Evolutionary conservation across 2,797 vertebrate genomes (phyloP).

Genomic region (Falco rusticolus): DNA sequence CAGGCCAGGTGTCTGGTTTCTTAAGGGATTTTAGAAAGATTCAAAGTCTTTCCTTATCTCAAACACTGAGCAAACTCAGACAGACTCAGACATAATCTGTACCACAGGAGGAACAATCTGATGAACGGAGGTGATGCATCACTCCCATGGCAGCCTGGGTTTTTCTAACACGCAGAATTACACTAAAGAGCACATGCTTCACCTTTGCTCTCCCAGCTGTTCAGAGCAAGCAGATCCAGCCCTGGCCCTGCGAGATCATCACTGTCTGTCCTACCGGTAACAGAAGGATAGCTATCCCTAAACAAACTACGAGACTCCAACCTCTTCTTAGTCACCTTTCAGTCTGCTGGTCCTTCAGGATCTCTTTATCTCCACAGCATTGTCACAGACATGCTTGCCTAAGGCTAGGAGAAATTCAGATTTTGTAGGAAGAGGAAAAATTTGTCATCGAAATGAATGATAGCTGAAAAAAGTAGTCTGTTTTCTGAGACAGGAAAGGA

Average conservation of each 20-base stretch:
- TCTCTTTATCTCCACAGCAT: slow-evolving; percentile 60
- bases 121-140: slow-evolving; percentile 64
- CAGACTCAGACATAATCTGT: slow-evolving; percentile 60
- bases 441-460: neutral
- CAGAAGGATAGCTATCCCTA: slow-evolving; percentile 62
- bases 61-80: slow-evolving; percentile 67
- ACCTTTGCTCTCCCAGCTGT: slow-evolving; percentile 72
- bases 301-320: slow-evolving; percentile 31
- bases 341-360: slow-evolving; percentile 45
- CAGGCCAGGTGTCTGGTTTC: slow-evolving; percentile 74
- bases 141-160: slow-evolving; percentile 32
- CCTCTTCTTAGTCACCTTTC: slow-evolving; percentile 51
- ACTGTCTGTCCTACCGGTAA: slow-evolving; percentile 21
- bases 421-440: neutral
- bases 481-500: neutral
- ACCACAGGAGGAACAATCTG: slow-evolving; percentile 56
- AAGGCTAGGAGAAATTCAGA: neutral
- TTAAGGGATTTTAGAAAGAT: slow-evolving; percentile 62
- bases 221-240: slow-evolving; percentile 39
- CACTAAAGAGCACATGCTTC: slow-evolving; percentile 63
- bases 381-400: neutral
- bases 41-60: slow-evolving; percentile 72
- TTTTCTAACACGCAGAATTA: slow-evolving; percentile 62
- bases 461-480: neutral
- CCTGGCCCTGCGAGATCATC: slow-evolving; percentile 54